Evolutionary conservation across 2,888 invertebrate species (phyloP), one percentile per base, ranked within the genome.

Genomic region (Agrenia bidenticulata): DNA sequence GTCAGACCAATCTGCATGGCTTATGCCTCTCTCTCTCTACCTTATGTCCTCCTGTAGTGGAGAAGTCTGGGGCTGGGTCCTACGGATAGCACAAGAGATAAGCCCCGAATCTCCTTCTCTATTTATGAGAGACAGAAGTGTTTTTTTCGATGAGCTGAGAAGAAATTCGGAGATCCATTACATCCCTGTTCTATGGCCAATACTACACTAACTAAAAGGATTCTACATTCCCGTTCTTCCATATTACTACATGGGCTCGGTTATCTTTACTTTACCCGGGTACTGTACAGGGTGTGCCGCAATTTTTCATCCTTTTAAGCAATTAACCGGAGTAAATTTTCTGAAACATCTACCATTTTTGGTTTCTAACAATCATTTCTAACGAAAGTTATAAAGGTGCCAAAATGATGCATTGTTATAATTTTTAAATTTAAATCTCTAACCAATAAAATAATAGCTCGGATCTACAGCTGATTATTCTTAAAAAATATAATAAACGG

Each of bases 1-100:
- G 54, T 61, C 54, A 61, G 41, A 21, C 53, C 17, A 53, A 45
- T 45, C 17, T 45, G n/a, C 45, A 17, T 45, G 4, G 4, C 45
- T 17, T 19, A 17, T n/a, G 7, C 19, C 5, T n/a, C n/a, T n/a
- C 49, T 49, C 15, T n/a, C 19, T 7, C 49, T 9, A 49, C 7
- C 19, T 49, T 49, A 7, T 17, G 7, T 19, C 19, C 49, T 13
- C 7, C 49, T 49, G 11, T 13, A 49, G 19, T 19, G n/a, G n/a
- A n/a, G n/a, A n/a, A n/a, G n/a, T 49, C 15, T n/a, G n/a, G n/a
- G 15, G n/a, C n/a, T n/a, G n/a, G n/a, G n/a, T n/a, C 32, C 5
- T 32, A 32, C 32, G 11, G 11, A 11, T 4, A 32, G 32, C 32
- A 32, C 32, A 32, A 32, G 32, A 32, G 32, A 32, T 32, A 11